phyloP scores from a whole-genome alignment of 2,888 invertebrate species.

The Fabriciana adippe region DNA sequence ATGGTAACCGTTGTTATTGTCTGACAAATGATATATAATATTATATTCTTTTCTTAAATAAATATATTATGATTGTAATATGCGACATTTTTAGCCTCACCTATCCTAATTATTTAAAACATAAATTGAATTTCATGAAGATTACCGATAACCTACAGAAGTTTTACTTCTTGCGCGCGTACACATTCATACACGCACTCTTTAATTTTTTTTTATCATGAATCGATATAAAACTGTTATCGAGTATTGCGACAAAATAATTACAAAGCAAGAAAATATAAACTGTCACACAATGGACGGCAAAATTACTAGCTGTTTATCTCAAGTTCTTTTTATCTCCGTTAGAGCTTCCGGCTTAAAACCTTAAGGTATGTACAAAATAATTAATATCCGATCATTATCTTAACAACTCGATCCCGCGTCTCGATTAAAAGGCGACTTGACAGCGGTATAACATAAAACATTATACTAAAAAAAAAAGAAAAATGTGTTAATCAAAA shows the following conservation, averaged over 20 bases:
- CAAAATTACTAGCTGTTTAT: slow-evolving; percentile 25
- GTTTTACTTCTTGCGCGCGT: too few species aligned
- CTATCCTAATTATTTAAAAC: too few species aligned
- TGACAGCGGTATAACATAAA: slow-evolving; percentile 37
- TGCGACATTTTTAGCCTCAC: too few species aligned
- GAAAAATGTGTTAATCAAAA: slow-evolving; percentile 16
- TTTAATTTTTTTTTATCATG: too few species aligned
- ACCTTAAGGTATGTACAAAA: slow-evolving; percentile 29
- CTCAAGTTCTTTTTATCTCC: slow-evolving; percentile 19
- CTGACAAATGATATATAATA: too few species aligned
- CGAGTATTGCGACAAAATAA: background rate
- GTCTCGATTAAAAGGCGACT: slow-evolving; percentile 33
- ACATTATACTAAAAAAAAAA: slow-evolving; percentile 28
- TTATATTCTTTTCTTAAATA: too few species aligned
- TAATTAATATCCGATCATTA: slow-evolving; percentile 41
- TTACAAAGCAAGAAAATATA: background rate
- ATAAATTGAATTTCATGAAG: too few species aligned
- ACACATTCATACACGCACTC: too few species aligned
- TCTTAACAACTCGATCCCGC: slow-evolving; percentile 39
- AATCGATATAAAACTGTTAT: too few species aligned
- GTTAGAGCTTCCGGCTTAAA: slow-evolving; percentile 36
- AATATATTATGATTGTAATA: too few species aligned
- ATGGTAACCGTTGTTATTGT: too few species aligned
- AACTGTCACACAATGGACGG: slow-evolving; percentile 14
- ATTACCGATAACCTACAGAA: too few species aligned